Percentiles rank a stretch among this genome's conserved stretches.
These are phyloP conservation scores for Platichthys stellatus DNA, from an alignment of 2,113 vertebrate genomes.

Conservation along the genomic window DNA sequence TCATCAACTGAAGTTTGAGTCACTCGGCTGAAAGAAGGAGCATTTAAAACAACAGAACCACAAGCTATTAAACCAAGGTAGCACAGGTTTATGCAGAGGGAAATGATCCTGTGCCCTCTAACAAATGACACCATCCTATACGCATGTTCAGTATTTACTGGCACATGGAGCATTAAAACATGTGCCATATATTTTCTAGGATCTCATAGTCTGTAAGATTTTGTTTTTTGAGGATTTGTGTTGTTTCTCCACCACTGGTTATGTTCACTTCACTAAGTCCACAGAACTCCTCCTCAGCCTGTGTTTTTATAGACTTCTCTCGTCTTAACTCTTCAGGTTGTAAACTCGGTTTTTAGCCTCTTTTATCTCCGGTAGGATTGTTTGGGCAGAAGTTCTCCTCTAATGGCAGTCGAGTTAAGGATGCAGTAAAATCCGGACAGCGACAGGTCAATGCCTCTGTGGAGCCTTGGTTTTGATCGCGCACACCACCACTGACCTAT, in stretches of 20 bases:
- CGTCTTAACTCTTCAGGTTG: slow-evolving; percentile 6
- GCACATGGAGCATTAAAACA: no score
- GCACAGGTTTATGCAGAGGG: slow-evolving; percentile 34
- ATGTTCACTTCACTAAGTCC: no score
- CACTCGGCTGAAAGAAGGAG: slow-evolving; percentile 28
- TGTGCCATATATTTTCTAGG: no score
- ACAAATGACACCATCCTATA: slow-evolving; percentile 10
- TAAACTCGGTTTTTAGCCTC: background rate
- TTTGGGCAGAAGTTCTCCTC: slow-evolving; percentile 25
- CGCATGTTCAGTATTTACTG: no score
- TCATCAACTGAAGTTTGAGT: slow-evolving; percentile 53
- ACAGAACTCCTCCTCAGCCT: no score
- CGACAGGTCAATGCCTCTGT: slow-evolving; percentile 37
- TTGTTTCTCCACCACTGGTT: background rate
- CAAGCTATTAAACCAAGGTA: slow-evolving; percentile 35
- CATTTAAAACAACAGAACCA: slow-evolving; percentile 39
- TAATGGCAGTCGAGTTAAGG: slow-evolving; percentile 10
- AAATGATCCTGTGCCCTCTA: slow-evolving; percentile 17
- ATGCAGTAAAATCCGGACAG: slow-evolving; percentile 44
- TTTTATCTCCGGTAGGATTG: slow-evolving; percentile 3
- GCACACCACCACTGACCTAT: slow-evolving; percentile 53
- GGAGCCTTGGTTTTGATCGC: slow-evolving; percentile 59
- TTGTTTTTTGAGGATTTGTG: background rate
- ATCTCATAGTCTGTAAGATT: no score
- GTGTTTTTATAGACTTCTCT: background rate